These are phyloP conservation scores for Clostera curtula DNA, from an alignment of 2,888 invertebrate genomes.

Conservation along the genomic window DNA sequence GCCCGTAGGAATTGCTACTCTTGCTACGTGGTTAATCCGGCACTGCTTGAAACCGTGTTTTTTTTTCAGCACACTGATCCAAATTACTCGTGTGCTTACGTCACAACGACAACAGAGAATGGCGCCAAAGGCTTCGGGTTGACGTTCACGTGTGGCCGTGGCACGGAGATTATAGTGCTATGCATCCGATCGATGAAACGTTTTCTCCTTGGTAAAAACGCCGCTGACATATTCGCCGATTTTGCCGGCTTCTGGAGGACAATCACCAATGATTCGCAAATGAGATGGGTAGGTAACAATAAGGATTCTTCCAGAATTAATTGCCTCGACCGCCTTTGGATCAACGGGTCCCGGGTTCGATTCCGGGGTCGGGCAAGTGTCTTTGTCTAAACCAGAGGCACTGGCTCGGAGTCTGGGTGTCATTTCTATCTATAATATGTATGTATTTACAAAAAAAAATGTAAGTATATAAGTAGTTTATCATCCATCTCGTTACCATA, in stretches of 20 bases:
- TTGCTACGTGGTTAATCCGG: too few species aligned
- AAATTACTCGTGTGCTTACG: conserved; percentile 94
- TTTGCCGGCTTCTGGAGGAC: conserved; percentile 87
- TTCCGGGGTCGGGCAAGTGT: too few species aligned
- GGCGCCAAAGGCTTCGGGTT: conserved; percentile 84
- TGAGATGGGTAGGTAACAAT: conserved; percentile 84
- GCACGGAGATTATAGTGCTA: conserved; percentile 89
- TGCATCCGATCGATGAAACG: conserved; percentile 82
- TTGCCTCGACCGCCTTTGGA: background rate
- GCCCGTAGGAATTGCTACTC: too few species aligned
- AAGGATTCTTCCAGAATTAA: background rate
- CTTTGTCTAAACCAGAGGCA: too few species aligned
- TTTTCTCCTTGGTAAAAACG: conserved; percentile 81
- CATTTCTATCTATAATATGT: background rate
- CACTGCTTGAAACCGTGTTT: too few species aligned
- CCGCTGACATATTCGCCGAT: conserved; percentile 82
- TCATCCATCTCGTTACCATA: too few species aligned
- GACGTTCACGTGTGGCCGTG: conserved; percentile 91
- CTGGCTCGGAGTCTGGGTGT: too few species aligned
- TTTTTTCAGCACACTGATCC: conserved; percentile 86
- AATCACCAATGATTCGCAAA: conserved; percentile 89
- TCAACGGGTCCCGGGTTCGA: too few species aligned
- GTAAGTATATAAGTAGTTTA: too few species aligned
- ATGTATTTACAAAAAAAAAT: background rate
- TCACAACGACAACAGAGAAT: conserved; percentile 81